These are phyloP conservation scores for Aphaenogaster rudis DNA, from an alignment of 1,140 invertebrate genomes.

Conservation along the genomic window DNA sequence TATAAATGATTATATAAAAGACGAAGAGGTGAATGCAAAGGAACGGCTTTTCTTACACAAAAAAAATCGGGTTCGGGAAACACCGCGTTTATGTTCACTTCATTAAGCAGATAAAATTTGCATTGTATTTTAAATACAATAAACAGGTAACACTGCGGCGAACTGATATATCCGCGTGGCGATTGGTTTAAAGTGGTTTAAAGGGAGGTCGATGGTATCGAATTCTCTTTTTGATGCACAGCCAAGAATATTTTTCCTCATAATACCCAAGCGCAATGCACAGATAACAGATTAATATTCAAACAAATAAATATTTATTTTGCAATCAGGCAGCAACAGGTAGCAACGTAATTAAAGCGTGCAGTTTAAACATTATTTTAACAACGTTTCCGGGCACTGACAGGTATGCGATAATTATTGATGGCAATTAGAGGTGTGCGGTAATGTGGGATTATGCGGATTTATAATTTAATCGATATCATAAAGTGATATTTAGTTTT, in stretches of 20 bases:
- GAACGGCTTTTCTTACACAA: neutral
- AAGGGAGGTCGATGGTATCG: constrained; percentile 62
- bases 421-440: constrained; percentile 77
- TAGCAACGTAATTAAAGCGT: constrained; percentile 78
- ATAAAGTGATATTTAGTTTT: constrained; percentile 76
- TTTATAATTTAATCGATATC: constrained; percentile 78
- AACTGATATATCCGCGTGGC: constrained; percentile 62
- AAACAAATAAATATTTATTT: constrained; percentile 79
- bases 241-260: constrained; percentile 65
- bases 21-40: neutral
- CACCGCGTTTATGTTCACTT: constrained; percentile 29
- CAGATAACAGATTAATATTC: constrained; percentile 74
- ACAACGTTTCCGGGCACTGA: constrained; percentile 73
- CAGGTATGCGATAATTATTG: constrained; percentile 77
- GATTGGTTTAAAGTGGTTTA: constrained; percentile 66
- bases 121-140: constrained; percentile 55
- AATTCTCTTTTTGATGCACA: constrained; percentile 64
- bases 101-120: constrained; percentile 42
- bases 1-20: neutral
- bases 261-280: constrained; percentile 41
- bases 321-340: constrained; percentile 78
- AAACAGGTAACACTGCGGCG: constrained; percentile 43
- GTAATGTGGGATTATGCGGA: constrained; percentile 76
- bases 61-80: neutral
- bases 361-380: constrained; percentile 78